Evolutionary conservation across 2,797 vertebrate genomes (phyloP).

Genomic region (Syngnathus rostellatus): DNA sequence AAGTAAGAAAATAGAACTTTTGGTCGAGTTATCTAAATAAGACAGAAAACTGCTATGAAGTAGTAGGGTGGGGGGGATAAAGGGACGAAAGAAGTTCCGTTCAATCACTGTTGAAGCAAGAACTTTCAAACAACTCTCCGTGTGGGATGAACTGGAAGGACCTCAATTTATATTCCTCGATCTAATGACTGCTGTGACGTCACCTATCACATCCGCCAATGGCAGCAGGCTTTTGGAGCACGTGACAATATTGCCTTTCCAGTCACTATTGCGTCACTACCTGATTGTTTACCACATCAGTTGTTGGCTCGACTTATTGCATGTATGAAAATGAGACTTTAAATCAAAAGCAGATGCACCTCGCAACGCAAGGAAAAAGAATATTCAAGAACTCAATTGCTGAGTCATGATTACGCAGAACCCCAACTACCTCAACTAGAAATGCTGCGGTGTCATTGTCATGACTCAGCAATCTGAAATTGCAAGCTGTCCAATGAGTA

Average conservation of each 20-base stretch:
- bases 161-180: conserved; percentile 38
- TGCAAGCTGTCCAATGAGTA: neutral
- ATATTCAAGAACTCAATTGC: neutral
- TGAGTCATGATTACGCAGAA: neutral
- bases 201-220: conserved; percentile 20
- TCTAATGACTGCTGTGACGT: neutral
- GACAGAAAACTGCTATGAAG: no score
- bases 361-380: neutral
- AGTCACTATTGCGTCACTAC: neutral
- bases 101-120: conserved; percentile 79
- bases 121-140: conserved; percentile 27
- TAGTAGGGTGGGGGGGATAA: no score
- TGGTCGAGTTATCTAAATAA: neutral
- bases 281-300: neutral
- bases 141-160: fast-evolving
- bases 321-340: neutral
- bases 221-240: neutral
- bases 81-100: conserved; percentile 53
- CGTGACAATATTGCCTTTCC: conserved; percentile 2
- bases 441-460: conserved; percentile 40
- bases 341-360: no score
- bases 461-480: neutral
- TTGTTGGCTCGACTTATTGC: neutral
- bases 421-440: no score
- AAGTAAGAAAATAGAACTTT: conserved; percentile 50